Conservation (phyloP, 2,888 invertebrate species). For the Eubasilissa splendida region DNA sequence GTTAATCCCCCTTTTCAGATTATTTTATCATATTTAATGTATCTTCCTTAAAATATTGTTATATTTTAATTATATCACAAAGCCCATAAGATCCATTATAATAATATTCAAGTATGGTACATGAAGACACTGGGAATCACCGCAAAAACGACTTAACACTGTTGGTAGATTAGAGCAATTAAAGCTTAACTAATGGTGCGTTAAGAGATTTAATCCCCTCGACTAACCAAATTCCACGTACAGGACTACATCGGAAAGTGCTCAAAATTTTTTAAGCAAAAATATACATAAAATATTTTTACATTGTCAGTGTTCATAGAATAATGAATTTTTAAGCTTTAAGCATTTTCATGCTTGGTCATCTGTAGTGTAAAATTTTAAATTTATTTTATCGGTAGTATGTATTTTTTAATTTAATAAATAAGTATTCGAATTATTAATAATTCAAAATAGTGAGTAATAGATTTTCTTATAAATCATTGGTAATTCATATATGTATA, state of each 20-base stretch:
- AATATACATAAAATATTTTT: not conserved
- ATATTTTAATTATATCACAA: no score
- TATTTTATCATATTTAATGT: no score
- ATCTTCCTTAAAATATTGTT: no score
- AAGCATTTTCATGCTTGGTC: no score
- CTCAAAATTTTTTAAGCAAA: not conserved
- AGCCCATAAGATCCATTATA: constrained; percentile 4
- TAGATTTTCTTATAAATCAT: no score
- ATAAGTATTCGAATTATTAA: not conserved
- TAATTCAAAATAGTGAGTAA: no score
- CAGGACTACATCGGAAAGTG: not conserved
- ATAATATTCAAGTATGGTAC: not conserved
- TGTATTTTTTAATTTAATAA: not conserved
- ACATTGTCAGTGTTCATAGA: not conserved
- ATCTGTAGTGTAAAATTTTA: not conserved
- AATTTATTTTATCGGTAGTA: not conserved
- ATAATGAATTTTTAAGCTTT: no score
- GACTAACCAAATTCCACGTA: constrained; percentile 44
- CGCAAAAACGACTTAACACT: constrained; percentile 22
- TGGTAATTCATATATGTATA: no score
- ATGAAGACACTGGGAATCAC: not conserved
- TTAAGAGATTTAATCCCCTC: constrained; percentile 67
- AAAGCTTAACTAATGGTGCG: constrained; percentile 66
- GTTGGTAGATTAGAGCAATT: constrained; percentile 47
- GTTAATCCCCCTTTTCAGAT: no score